Base-by-base conservation (phyloP, 2,888 invertebrate species). In the Belgica antarctica region DNA sequence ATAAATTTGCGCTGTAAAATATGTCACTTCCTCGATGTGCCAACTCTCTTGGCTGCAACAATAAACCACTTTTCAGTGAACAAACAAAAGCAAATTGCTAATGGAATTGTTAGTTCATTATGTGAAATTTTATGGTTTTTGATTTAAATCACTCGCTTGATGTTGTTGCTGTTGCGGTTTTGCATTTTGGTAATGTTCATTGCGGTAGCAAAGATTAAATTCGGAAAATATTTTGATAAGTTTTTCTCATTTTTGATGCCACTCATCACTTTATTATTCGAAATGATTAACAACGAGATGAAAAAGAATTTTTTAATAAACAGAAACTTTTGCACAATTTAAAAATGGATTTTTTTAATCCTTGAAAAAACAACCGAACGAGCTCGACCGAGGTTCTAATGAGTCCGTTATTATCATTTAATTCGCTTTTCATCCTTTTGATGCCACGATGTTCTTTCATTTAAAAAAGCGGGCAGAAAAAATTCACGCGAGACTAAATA, bases 51-150 rank as follows among this genome's bases (percentile, higher is more conserved):
- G 22, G 7, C n/a, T n/a, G 41, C 41, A 52, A 59, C 59, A 59
- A 59, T 59, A 59, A 59, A 59, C 1, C 59, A 59, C 59, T 59
- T 59, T 59, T 27, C 59, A 19, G n/a, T 27, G 4, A 59, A 59
- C 27, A 27, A 27, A 59, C 59, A n/a, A 27, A n/a, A 2, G 52
- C 52, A 52, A 52, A 52, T 52, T 52, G 52, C 52, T 52, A 59
- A 59, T 59, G 59, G 25, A 59, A 59, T 59, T 59, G 59, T 27
- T 25, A 27, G 59, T 59, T 59, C 52, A 52, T 52, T 52, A 52
- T 17, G 12, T 52, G 2, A 5, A 52, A 52, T 52, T 52, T 52
- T 22, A 52, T n/a, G n/a, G 52, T 52, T 52, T 52, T 52, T 15
- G 22, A 22, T 52, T 52, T 17, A 52, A 52, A 52, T 52, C 52